phyloP scores from a whole-genome alignment of 2,888 invertebrate species.

The Mesodorylaimus sp. region DNA sequence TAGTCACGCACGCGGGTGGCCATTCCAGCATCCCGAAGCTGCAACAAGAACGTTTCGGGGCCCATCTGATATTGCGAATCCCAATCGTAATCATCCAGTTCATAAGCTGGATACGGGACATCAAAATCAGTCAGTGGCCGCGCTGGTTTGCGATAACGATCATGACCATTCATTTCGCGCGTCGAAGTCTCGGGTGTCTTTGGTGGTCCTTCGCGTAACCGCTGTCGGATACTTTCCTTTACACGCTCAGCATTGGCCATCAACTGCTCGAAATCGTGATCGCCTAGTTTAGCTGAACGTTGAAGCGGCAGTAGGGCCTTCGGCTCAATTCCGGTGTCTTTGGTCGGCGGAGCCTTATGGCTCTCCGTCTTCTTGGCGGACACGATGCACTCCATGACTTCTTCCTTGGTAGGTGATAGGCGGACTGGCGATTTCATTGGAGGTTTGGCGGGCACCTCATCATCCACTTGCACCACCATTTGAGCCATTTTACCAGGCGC shows the following conservation, averaged over 20 bases:
- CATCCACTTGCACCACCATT: background rate
- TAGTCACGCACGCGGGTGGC: constrained; percentile 43
- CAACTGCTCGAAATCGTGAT: constrained; percentile 16
- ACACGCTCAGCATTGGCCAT: constrained; percentile 17
- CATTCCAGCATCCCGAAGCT: constrained; percentile 77
- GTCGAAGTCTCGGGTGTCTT: background rate
- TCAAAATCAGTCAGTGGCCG: background rate
- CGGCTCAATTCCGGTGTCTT: background rate
- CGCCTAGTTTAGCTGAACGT: constrained; percentile 2
- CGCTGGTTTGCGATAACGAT: background rate
- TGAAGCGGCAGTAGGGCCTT: background rate
- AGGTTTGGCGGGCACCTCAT: too few species aligned
- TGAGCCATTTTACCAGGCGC: too few species aligned
- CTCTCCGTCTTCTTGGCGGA: background rate
- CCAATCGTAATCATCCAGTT: constrained; percentile 31
- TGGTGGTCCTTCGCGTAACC: constrained; percentile 4
- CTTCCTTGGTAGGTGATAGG: constrained; percentile 22
- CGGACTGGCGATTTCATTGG: constrained; percentile 19
- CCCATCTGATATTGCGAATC: constrained; percentile 70
- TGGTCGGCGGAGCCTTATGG: background rate
- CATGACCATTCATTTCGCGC: too few species aligned
- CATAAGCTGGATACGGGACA: constrained; percentile 1
- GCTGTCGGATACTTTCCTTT: constrained; percentile 11
- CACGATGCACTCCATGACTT: constrained; percentile 19
- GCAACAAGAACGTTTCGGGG: constrained; percentile 83